Evolutionary conservation across 92 coral and sea anemone species (phyloP).

Genomic region (Plumapathes pennacea): DNA sequence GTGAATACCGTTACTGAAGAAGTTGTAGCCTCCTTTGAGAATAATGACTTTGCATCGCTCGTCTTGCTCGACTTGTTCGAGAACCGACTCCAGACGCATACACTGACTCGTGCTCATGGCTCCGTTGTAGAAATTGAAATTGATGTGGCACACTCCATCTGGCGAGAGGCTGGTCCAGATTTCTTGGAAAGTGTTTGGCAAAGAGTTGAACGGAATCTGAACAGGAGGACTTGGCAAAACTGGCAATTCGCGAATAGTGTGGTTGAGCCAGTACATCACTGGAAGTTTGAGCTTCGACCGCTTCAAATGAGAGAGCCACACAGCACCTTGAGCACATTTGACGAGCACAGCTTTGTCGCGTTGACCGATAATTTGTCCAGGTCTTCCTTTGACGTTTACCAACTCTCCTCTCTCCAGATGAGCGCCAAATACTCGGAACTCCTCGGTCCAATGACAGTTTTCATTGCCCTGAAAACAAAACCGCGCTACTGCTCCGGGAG

Average conservation of each 20-base stretch:
- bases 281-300: conserved; percentile 67
- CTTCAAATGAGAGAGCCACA: conserved; percentile 79
- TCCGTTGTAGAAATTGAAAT: conserved; percentile 74
- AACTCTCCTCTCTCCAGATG: conserved; percentile 54
- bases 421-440: conserved; percentile 69
- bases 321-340: conserved; percentile 63
- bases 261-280: conserved; percentile 50
- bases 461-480: conserved; percentile 21
- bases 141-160: conserved; percentile 68
- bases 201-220: conserved; percentile 21
- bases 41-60: conserved; percentile 60
- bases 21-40: conserved; percentile 65
- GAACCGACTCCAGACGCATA: conserved; percentile 35
- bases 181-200: conserved; percentile 55
- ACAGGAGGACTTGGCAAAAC: conserved; percentile 9
- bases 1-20: conserved; percentile 86
- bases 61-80: conserved; percentile 41
- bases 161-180: conserved; percentile 70
- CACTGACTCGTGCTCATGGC: conserved; percentile 79
- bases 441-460: conserved; percentile 44
- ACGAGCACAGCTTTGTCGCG: conserved; percentile 61
- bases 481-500: conserved; percentile 64
- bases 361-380: conserved; percentile 69
- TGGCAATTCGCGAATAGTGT: conserved; percentile 18
- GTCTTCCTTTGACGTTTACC: conserved; percentile 24